phyloP scores from a whole-genome alignment of 2,797 vertebrate species.

The Halcyon chelicuti region DNA sequence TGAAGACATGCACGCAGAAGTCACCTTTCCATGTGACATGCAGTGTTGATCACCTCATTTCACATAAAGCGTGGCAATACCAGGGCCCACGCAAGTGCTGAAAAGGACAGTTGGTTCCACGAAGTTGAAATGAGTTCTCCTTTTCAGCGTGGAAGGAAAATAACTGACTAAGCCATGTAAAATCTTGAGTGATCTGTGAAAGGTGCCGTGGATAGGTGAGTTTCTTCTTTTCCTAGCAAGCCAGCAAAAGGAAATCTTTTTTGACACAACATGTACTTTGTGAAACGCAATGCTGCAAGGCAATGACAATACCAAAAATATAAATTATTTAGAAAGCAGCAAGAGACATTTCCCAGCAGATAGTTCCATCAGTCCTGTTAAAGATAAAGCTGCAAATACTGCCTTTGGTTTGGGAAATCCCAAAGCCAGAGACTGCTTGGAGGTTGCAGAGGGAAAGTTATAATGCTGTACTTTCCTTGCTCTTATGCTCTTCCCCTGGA shows the following conservation, averaged over 20 bases:
- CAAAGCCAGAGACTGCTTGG: background rate
- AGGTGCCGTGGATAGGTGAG: background rate
- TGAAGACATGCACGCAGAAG: background rate
- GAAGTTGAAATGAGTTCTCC: background rate
- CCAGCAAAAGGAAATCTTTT: background rate
- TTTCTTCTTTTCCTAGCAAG: slow-evolving; percentile 6
- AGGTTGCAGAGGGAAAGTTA: background rate
- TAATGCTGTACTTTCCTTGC: background rate
- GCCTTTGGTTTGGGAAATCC: background rate
- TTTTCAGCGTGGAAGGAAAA: background rate
- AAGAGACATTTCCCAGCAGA: background rate
- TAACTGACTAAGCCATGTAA: background rate
- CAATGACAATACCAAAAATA: background rate
- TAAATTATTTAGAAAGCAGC: background rate
- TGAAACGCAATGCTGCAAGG: background rate
- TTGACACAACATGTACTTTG: background rate
- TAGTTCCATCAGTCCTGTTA: background rate
- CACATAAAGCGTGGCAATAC: background rate
- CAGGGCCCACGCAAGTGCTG: background rate
- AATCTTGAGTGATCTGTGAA: background rate
- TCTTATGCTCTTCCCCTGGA: background rate
- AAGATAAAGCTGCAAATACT: background rate
- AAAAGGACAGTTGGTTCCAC: background rate
- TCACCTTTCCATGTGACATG: background rate
- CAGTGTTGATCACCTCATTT: background rate